Conservation (phyloP, 2,888 invertebrate genomes). For the Eristalis arbustorum region DNA sequence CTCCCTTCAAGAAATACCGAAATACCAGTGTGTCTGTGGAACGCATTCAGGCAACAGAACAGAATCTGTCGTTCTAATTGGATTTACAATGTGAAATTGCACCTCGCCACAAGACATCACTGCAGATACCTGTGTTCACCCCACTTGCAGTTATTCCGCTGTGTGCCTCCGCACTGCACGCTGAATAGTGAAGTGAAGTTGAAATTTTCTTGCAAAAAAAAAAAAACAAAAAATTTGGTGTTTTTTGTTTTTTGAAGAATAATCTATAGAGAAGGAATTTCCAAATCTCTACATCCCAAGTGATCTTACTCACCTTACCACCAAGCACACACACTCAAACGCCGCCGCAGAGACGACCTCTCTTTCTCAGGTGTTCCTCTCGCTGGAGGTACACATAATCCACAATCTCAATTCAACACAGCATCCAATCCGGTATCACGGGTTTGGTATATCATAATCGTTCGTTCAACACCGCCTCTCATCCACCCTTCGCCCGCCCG, state of each 20-base stretch:
- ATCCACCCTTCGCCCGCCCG: neutral
- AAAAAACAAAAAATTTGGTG: neutral
- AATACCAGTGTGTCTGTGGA: conserved; percentile 54
- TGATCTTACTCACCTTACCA: conserved; percentile 55
- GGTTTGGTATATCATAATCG: conserved; percentile 62
- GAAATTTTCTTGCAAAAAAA: neutral
- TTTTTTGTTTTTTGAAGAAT: neutral
- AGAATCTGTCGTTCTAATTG: conserved; percentile 53
- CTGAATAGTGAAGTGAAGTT: conserved; percentile 10
- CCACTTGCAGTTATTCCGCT: neutral
- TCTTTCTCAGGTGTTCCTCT: conserved; percentile 40
- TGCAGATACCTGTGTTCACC: conserved; percentile 4
- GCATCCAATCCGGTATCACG: conserved; percentile 72
- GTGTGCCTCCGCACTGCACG: neutral
- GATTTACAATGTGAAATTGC: conserved; percentile 56
- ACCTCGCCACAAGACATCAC: neutral
- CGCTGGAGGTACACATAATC: conserved; percentile 14
- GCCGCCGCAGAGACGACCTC: neutral
- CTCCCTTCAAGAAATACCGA: conserved; percentile 15
- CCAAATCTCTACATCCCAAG: conserved; percentile 29
- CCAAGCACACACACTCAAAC: neutral
- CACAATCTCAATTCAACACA: conserved; percentile 64
- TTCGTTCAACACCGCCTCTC: conserved; percentile 4
- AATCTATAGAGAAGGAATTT: conserved; percentile 18
- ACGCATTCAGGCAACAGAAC: conserved; percentile 54